Conservation (phyloP, 1,140 invertebrate genomes). For the Meloidogyne floridensis region DNA sequence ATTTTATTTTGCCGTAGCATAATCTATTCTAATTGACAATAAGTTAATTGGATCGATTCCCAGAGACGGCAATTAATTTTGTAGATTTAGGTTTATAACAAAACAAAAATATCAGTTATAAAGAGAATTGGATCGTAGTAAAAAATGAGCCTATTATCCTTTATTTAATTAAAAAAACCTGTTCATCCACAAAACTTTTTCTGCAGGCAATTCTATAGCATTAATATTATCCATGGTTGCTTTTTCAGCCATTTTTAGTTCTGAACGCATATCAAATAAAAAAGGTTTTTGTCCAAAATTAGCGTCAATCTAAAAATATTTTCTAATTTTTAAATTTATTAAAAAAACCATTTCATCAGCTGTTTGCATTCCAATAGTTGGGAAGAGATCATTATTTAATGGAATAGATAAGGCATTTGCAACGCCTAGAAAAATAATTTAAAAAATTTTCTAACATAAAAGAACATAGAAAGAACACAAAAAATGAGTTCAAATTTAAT, state of each 20-base stretch:
- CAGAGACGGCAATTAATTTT: no score
- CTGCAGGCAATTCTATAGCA: constrained; percentile 41
- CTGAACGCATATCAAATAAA: constrained; percentile 94
- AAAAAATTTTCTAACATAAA: no score
- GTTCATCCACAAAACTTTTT: constrained; percentile 56
- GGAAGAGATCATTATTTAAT: constrained; percentile 82
- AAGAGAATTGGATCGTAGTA: no score
- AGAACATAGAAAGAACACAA: no score
- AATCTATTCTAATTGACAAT: no score
- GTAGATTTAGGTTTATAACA: no score
- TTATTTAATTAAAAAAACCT: constrained; percentile 28
- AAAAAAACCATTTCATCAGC: constrained; percentile 82
- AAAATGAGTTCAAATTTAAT: no score
- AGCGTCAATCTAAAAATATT: constrained; percentile 73
- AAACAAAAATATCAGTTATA: no score
- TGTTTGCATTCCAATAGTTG: constrained; percentile 95
- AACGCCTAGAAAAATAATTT: constrained; percentile 40
- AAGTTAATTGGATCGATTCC: no score
- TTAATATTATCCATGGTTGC: constrained; percentile 32
- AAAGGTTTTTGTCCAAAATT: constrained; percentile 98
- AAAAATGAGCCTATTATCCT: no score
- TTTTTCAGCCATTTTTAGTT: constrained; percentile 73
- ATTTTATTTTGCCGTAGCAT: no score
- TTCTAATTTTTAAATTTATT: constrained; percentile 65
- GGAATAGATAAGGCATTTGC: constrained; percentile 42